These are phyloP conservation scores for Ormyrus labotus DNA, from an alignment of 2,888 invertebrate genomes.

Conservation along the genomic window DNA sequence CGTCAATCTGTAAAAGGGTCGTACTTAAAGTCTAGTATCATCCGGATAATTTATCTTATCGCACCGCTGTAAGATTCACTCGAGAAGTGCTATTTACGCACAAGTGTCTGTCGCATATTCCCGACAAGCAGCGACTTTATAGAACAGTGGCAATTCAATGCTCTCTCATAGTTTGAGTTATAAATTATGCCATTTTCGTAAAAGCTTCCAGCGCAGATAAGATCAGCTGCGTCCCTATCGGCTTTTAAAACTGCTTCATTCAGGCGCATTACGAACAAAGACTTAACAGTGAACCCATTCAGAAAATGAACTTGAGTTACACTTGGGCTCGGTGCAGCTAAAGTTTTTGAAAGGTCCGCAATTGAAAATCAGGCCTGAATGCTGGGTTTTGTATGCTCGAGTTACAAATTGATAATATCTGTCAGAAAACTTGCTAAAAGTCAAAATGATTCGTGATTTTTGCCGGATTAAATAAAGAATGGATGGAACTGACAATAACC, in stretches of 20 bases:
- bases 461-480: background rate
- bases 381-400: background rate
- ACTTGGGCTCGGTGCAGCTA: too few relatives aligned
- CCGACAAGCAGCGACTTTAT: slow-evolving; percentile 16
- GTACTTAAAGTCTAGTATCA: slow-evolving; percentile 11
- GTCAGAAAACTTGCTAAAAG: too few relatives aligned
- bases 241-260: slow-evolving; percentile 19
- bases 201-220: slow-evolving; percentile 19
- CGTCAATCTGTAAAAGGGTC: background rate
- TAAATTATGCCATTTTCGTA: slow-evolving; percentile 42
- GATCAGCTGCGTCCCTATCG: slow-evolving; percentile 15
- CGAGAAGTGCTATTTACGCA: slow-evolving; percentile 16
- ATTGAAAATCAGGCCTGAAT: background rate
- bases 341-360: too few relatives aligned
- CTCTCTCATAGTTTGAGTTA: slow-evolving; percentile 18
- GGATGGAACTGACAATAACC: slow-evolving; percentile 3
- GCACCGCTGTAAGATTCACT: background rate
- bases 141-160: slow-evolving; percentile 29
- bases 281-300: background rate
- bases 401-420: slow-evolving; percentile 5
- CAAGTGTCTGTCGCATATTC: background rate
- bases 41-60: slow-evolving; percentile 29
- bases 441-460: too few relatives aligned
- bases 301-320: background rate
- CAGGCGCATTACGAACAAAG: background rate